Evolutionary conservation across 2,113 vertebrate genomes (phyloP).

Genomic region (Paralichthys olivaceus): DNA sequence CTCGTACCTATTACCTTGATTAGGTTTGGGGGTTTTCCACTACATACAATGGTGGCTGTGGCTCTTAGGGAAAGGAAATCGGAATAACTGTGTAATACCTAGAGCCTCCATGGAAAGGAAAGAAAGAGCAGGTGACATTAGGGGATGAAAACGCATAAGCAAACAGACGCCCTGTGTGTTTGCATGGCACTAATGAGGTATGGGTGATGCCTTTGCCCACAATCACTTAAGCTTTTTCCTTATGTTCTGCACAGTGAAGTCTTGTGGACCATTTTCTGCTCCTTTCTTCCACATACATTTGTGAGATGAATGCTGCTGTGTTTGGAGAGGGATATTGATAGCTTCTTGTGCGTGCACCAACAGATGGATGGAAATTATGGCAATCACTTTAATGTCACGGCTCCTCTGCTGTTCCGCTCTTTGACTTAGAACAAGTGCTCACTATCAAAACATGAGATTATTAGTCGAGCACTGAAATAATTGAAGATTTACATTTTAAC

Average conservation of each 20-base stretch:
- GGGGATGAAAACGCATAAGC: constrained; percentile 47
- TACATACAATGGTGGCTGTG: constrained; percentile 34
- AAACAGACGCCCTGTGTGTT: constrained; percentile 28
- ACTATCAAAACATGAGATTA: constrained; percentile 26
- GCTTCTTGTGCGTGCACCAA: constrained; percentile 35
- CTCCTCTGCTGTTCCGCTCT: constrained; percentile 36
- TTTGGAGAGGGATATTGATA: constrained; percentile 40
- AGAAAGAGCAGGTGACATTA: constrained; percentile 34
- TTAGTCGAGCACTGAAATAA: constrained; percentile 20
- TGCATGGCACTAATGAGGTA: constrained; percentile 43
- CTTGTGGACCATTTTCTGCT: constrained; percentile 19
- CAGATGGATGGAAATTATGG: constrained; percentile 65
- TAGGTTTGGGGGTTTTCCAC: constrained; percentile 57
- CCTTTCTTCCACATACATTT: constrained; percentile 43
- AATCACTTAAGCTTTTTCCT: constrained; percentile 32
- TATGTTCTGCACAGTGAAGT: constrained; percentile 15
- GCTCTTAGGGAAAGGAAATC: constrained; percentile 36
- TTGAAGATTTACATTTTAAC: constrained; percentile 31
- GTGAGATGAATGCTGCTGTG: constrained; percentile 52
- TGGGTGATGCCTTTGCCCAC: constrained; percentile 22
- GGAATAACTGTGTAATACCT: constrained; percentile 33
- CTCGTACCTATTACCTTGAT: constrained; percentile 56
- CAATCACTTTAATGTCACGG: constrained; percentile 61
- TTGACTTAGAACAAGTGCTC: constrained; percentile 37
- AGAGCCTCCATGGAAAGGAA: constrained; percentile 4